Evolutionary conservation across 2,888 invertebrate genomes (phyloP), one percentile per base, ranked within the genome.

Genomic region (Patella ulyssiponensis): DNA sequence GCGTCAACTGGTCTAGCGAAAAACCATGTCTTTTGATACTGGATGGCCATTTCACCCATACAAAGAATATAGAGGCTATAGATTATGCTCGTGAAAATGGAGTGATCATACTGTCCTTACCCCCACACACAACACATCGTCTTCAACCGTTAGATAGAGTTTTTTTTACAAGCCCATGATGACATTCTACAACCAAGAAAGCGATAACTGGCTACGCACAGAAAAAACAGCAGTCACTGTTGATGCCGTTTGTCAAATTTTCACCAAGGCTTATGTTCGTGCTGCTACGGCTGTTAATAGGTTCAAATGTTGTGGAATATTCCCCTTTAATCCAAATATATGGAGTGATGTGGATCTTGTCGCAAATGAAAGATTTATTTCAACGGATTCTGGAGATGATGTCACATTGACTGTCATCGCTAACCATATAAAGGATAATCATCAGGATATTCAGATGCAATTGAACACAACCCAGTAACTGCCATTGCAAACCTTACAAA

Each of bases 261-360:
- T 58, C 20, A 20, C 17, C 20, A 58, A 58, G 20, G 58, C 58
- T n/a, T 58, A 58, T 58, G 14, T 54, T 17, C 1, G 17, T 17
- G 15, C 58, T 15, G 54, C 54, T 15, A 58, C 58, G 17, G 58
- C 58, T 58, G 20, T 58, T n/a, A 58, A 58, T 15, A 1, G 58
- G 20, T 58, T 58, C 58, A 58, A 58, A 58, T 58, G 15, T 20
- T 58, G 58, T 15, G 58, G 58, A 58, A 58, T 58, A n/a, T 58
- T 4, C 4, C 1, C 58, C 17, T 58, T 15, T 20, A 11, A 58
- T 58, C 58, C 58, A 58, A 58, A 58, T 58, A 20, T 58, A 3
- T 54, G 54, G 54, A 54, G n/a, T n/a, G n/a, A n/a, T n/a, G n/a
- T n/a, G n/a, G n/a, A n/a, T n/a, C n/a, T n/a, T n/a, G n/a, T n/a